These are phyloP conservation scores for Lottia scabra DNA, from an alignment of 2,888 invertebrate genomes.

Conservation along the genomic window DNA sequence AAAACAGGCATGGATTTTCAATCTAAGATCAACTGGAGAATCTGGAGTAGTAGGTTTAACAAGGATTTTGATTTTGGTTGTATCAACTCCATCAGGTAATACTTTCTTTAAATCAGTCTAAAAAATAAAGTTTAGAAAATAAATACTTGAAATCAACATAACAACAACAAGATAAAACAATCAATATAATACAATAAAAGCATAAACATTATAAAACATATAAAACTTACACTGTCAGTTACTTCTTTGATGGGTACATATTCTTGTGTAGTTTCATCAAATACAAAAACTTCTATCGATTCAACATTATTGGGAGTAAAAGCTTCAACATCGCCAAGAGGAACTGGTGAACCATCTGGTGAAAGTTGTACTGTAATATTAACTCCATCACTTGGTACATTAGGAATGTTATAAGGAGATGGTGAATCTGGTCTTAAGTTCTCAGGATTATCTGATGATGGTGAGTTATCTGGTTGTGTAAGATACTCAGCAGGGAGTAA, in stretches of 20 bases:
- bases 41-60: too few relatives aligned
- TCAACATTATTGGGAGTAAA: neutral
- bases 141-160: too few relatives aligned
- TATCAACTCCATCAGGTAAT: neutral
- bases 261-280: neutral
- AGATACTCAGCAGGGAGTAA: neutral
- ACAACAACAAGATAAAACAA: too few relatives aligned
- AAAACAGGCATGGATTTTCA: too few relatives aligned
- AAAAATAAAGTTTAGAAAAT: too few relatives aligned
- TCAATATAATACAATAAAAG: too few relatives aligned
- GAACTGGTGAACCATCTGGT: neutral
- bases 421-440: neutral
- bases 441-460: neutral
- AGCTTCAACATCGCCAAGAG: neutral
- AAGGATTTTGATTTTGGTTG: neutral
- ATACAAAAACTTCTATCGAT: neutral
- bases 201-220: too few relatives aligned
- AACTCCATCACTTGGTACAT: neutral
- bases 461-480: neutral
- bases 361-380: neutral
- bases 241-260: too few relatives aligned
- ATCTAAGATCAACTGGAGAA: too few relatives aligned
- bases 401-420: neutral
- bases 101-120: too few relatives aligned
- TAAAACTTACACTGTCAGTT: too few relatives aligned